Conservation (phyloP, 2,888 invertebrate genomes). For the Vanessa cardui region DNA sequence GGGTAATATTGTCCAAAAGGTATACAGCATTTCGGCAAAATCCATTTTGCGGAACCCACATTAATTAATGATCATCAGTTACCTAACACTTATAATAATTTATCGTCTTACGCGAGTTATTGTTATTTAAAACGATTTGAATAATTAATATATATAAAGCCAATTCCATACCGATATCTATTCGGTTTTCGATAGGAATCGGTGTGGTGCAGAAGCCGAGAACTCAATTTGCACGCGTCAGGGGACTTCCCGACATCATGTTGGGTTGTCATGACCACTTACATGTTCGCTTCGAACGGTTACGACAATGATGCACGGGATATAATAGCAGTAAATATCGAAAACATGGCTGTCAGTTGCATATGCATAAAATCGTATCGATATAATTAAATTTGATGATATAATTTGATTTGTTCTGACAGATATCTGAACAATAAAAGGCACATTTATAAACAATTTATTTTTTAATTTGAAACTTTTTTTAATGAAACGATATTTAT, state of each 20-base stretch:
- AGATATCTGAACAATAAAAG: not conserved
- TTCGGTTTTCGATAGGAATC: conserved; percentile 64
- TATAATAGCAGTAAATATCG: conserved; percentile 10
- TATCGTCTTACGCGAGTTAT: too few relatives aligned
- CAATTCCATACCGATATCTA: conserved; percentile 37
- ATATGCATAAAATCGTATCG: conserved; percentile 7
- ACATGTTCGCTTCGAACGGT: conserved; percentile 38
- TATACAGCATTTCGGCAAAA: too few relatives aligned
- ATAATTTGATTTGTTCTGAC: conserved; percentile 1
- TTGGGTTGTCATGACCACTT: conserved; percentile 67
- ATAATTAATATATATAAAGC: not conserved
- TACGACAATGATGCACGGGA: conserved; percentile 8
- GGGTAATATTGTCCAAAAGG: too few relatives aligned
- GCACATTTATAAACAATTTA: not conserved
- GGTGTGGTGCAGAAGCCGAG: conserved; percentile 59
- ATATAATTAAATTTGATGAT: conserved; percentile 5
- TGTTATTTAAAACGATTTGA: not conserved
- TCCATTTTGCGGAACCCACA: too few relatives aligned
- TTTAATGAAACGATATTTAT: not conserved
- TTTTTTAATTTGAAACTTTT: not conserved
- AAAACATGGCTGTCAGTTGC: conserved; percentile 15
- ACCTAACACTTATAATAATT: not conserved
- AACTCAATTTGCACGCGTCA: conserved; percentile 70
- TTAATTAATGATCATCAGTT: not conserved
- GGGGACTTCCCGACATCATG: conserved; percentile 54